Evolutionary conservation across 2,888 invertebrate species (phyloP), one percentile per base, ranked within the genome.

Genomic region (Dicranocentrus wangi): DNA sequence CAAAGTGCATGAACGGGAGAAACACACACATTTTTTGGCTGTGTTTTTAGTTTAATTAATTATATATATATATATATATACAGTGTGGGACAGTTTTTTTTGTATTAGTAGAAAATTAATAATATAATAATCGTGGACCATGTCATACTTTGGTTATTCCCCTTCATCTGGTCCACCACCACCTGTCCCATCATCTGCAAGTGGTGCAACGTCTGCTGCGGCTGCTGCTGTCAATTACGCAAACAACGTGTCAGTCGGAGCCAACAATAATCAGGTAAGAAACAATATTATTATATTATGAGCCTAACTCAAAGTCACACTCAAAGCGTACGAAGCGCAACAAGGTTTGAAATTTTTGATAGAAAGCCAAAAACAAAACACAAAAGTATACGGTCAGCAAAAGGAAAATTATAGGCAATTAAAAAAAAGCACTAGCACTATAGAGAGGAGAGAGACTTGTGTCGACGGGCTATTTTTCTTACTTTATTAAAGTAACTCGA

Each of bases 71-170:
- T 7, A 32, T 55, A 55, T 55, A 10, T 3, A 47, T 47, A 17
- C 1, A 60, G 60, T 32, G 32, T 60, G 43, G 0, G 25, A 28
- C 32, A 58, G 42, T 70, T 58, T n/a, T 55, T 58, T 68, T 28
- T 28, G 28, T n/a, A 19, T n/a, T n/a, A n/a, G n/a, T 47, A 19
- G 21, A 63, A 51, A 68, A 39, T 72, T 32, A 32, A 10, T 32
- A 32, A 7, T 32, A 10, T 72, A 32, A 10, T 32, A 32, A 7
- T 32, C 5, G 66, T 80, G 80, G 77, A 72, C 80, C 79, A 86
- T 86, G 86, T 83, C 84, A 80, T 85, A 85, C 85, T 85, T 86
- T 81, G 85, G 85, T 68, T 86, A 83, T 81, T 85, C 85, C 83
- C 84, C 85, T 84, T 80, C 83, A 68, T 79, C 82, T 72, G 70